Evolutionary conservation across 2,888 invertebrate species (phyloP), one percentile per base, ranked within the genome.

Genomic region (Leptothorax acervorum): DNA sequence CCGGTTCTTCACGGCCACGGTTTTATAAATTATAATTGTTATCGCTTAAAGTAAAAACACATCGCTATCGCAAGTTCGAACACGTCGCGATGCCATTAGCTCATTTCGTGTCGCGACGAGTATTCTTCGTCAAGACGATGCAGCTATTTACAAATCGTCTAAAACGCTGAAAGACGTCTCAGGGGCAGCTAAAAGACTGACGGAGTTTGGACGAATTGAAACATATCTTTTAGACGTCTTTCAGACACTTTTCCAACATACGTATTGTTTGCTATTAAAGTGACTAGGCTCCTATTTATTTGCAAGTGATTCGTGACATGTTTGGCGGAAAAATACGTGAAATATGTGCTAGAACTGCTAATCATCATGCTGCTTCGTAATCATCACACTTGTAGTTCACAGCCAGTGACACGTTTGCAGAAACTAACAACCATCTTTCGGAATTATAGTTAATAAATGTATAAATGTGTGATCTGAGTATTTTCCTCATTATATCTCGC

Each of bases 261-360:
- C 31, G 15, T 74, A 45, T 55, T 68, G 12, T 18, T 71, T 51
- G 23, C n/a, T 60, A 71, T 1, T 71, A 51, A 71, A 62, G 42
- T 51, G 60, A 81, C 73, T 81, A 73, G 60, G 5, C n/a, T 53
- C 28, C n/a, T 70, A 45, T 48, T 39, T 18, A 79, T 39, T 31
- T 39, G 18, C 18, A 28, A 57, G 15, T 57, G 15, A 8, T 57
- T 57, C 11, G 3, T 45, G 45, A 3, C n/a, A 3, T 23, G 51
- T 31, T 68, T 42, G 9, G 35, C 1, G 15, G 5, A 28, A 35
- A 57, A 35, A 60, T 6, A 8, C 39, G 39, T 11, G 23, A 51
- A 9, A 18, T 12, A 28, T 5, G 1, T 39, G 12, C n/a, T 51
- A 51, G 9, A 73, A 48, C 2, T 45, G 39, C 45, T 53, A 55